Evolutionary conservation across 2,113 vertebrate genomes (phyloP).

Genomic region (Solea senegalensis): DNA sequence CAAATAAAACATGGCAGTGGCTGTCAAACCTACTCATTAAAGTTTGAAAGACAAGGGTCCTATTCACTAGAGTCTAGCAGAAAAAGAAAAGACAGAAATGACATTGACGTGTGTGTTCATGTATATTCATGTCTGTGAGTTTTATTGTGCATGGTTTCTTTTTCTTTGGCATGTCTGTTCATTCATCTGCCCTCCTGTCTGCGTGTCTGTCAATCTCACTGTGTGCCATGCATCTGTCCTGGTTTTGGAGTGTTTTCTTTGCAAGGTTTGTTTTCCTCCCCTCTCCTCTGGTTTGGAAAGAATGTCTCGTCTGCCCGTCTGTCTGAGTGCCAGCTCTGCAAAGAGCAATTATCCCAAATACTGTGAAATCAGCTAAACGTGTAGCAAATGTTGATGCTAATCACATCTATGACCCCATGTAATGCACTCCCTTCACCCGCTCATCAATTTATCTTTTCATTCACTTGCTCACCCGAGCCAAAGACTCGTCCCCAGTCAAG

Average conservation of each 20-base stretch:
- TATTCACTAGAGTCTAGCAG: slow-evolving; percentile 20
- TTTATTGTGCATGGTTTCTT: slow-evolving; percentile 33
- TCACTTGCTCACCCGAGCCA: slow-evolving; percentile 1
- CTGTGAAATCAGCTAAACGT: slow-evolving; percentile 67
- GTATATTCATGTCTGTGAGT: slow-evolving; percentile 50
- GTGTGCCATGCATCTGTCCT: slow-evolving; percentile 54
- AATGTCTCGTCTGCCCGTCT: slow-evolving; percentile 40
- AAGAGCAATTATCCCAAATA: slow-evolving; percentile 67
- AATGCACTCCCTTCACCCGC: slow-evolving; percentile 10
- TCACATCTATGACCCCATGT: slow-evolving; percentile 36
- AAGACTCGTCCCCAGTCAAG: background rate
- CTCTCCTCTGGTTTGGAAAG: slow-evolving; percentile 47
- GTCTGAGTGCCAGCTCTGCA: slow-evolving; percentile 51
- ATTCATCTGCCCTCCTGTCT: slow-evolving; percentile 51
- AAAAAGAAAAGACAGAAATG: slow-evolving; percentile 29
- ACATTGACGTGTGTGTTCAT: slow-evolving; percentile 36
- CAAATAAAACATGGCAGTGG: slow-evolving; percentile 54
- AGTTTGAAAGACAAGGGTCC: slow-evolving; percentile 31
- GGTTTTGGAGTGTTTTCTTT: slow-evolving; percentile 58
- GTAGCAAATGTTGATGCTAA: slow-evolving; percentile 41
- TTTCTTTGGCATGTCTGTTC: slow-evolving; percentile 31
- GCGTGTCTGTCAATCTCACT: slow-evolving; percentile 57
- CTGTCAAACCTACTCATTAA: slow-evolving; percentile 37
- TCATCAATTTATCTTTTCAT: slow-evolving; percentile 3
- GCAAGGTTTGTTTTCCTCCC: slow-evolving; percentile 52